Base-by-base conservation (phyloP, 2,888 invertebrate species). In the Dolichopus griseipennis region DNA sequence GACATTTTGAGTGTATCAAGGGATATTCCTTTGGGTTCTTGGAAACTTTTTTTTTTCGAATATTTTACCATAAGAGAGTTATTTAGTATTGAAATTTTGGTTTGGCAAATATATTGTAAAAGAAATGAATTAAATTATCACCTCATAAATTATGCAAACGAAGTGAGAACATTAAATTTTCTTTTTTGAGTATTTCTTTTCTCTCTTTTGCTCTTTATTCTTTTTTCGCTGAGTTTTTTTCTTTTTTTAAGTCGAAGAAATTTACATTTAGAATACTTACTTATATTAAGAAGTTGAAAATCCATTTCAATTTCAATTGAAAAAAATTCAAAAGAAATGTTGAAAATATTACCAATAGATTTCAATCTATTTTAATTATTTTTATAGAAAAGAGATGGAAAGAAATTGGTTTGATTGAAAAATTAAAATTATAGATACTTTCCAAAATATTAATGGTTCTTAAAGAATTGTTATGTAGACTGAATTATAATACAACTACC, bases 91-190 rank as follows among this genome's bases (percentile, higher is more conserved):
- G 37, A 12, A 8, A 37, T 37, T 27, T 15, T 63, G 27, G 12
- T 63, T 12, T 63, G 15, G 27, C 4, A 63, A 63, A 63, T 27
- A 63, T 18, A 27, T 27, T 22, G 22, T 12, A 62, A 9, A 62
- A 62, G 62, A 62, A 63, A 63, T 63, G 63, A 63, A 63, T 63
- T 63, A 63, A 63, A 63, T 63, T 63, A 63, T 63, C 63, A 63
- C 63, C 63, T 63, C 22, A 63, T 63, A 63, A 63, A 63, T 63
- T 63, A 63, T 63, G 63, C 63, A 63, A 63, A 63, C 63, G 63
- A 63, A 63, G 63, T 63, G 63, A 63, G 63, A 63, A 27, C 63
- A 63, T 63, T 63, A 63, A 63, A 63, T 63, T 63, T 63, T 63
- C 63, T 52, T 52, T 52, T 12, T 52, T n/a, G 6, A 52, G n/a